Evolutionary conservation across 2,797 vertebrate species (phyloP).

Genomic region (Melopsittacus undulatus): DNA sequence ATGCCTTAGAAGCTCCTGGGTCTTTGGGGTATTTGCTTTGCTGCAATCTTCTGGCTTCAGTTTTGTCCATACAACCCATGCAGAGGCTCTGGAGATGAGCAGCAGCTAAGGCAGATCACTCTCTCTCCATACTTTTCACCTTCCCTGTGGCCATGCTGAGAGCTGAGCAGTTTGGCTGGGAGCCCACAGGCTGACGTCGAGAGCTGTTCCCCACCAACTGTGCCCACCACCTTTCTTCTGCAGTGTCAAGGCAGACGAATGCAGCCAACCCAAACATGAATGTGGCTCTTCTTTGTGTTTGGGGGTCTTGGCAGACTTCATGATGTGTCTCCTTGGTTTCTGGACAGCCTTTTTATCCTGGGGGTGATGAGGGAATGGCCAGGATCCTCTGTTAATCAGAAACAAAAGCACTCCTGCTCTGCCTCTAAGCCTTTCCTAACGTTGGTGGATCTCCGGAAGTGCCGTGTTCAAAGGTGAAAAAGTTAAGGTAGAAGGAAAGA

Average conservation of each 20-base stretch:
- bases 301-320: neutral
- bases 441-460: neutral
- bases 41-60: neutral
- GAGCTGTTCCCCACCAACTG: neutral
- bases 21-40: conserved; percentile 18
- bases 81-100: rapidly evolving
- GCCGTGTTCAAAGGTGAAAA: neutral
- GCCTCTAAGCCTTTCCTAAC: neutral
- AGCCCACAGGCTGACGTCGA: neutral
- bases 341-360: neutral
- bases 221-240: neutral
- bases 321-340: neutral
- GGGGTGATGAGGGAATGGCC: neutral
- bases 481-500: neutral
- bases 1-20: neutral
- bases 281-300: neutral
- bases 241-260: rapidly evolving
- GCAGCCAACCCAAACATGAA: neutral
- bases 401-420: neutral
- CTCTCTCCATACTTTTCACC: neutral
- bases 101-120: neutral
- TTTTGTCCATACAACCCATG: rapidly evolving
- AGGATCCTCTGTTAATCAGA: neutral
- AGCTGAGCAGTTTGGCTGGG: neutral
- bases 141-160: rapidly evolving